Percentiles rank a stretch among this genome's conserved stretches.
phyloP scores from a whole-genome alignment of 2,888 invertebrate species.

The Brachypterus glaber region DNA sequence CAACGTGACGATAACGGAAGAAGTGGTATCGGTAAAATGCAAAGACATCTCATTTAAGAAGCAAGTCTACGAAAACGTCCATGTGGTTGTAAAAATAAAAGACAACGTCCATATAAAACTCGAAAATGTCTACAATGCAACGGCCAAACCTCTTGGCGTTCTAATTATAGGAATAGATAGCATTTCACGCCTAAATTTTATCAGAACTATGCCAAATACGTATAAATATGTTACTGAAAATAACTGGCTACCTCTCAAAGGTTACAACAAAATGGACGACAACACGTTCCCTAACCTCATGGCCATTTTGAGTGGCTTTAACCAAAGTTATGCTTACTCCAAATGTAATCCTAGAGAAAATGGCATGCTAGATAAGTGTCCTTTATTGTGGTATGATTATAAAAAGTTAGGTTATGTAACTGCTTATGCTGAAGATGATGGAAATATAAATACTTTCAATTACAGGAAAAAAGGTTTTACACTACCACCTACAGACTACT shows the following conservation, averaged over 20 bases:
- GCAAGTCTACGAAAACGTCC: conserved; percentile 46
- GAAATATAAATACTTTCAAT: conserved; percentile 63
- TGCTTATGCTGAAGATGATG: conserved; percentile 68
- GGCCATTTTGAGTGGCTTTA: conserved; percentile 62
- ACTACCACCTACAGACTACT: conserved; percentile 69
- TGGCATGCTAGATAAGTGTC: conserved; percentile 57
- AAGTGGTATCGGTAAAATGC: conserved; percentile 47
- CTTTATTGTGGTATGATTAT: conserved; percentile 70
- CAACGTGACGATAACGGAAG: conserved; percentile 36
- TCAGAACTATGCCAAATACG: conserved; percentile 68
- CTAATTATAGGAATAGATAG: conserved; percentile 78
- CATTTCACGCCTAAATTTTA: conserved; percentile 68
- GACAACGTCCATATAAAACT: conserved; percentile 27
- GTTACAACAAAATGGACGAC: conserved; percentile 62
- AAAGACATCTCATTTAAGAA: conserved; percentile 24
- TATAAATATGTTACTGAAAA: conserved; percentile 51
- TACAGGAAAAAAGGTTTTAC: conserved; percentile 61
- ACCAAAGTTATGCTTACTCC: conserved; percentile 39
- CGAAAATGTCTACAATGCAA: conserved; percentile 19
- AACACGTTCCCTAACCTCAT: conserved; percentile 86
- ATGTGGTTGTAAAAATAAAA: conserved; percentile 38
- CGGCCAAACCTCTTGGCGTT: conserved; percentile 48
- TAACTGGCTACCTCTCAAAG: conserved; percentile 30
- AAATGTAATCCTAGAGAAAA: conserved; percentile 43
- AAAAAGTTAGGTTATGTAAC: conserved; percentile 62